These are phyloP conservation scores for Cataglyphis cursor DNA, from an alignment of 2,888 invertebrate species.

Conservation along the genomic window DNA sequence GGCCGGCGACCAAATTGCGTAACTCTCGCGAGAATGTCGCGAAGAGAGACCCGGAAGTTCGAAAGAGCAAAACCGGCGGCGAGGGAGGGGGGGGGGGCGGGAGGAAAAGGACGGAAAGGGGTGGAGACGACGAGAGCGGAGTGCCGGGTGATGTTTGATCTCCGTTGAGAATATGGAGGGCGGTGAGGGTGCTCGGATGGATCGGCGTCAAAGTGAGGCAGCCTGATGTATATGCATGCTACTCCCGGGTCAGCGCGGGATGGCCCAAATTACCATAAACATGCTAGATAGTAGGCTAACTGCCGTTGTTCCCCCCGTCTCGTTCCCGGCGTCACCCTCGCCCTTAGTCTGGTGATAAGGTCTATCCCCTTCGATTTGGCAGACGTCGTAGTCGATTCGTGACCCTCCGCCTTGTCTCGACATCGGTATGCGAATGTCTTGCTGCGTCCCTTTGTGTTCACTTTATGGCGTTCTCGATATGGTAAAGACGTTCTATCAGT, in stretches of 20 bases:
- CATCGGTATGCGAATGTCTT: conserved; percentile 23
- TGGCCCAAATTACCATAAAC: conserved; percentile 82
- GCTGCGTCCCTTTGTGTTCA: conserved; percentile 21
- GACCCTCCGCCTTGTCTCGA: conserved; percentile 19
- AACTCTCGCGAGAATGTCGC: conserved; percentile 62
- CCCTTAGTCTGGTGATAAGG: conserved; percentile 18
- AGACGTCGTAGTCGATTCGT: conserved; percentile 23
- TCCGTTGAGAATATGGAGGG: conserved; percentile 67
- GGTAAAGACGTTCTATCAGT: not conserved
- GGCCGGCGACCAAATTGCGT: conserved; percentile 74
- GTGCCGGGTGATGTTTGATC: conserved; percentile 69
- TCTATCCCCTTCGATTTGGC: conserved; percentile 50
- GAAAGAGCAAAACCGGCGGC: conserved; percentile 58
- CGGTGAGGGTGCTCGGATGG: conserved; percentile 68
- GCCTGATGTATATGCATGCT: conserved; percentile 83
- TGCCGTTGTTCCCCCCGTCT: conserved; percentile 73
- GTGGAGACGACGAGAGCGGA: not conserved
- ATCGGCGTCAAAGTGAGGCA: conserved; percentile 82
- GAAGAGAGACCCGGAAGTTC: conserved; percentile 57
- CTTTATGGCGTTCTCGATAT: conserved; percentile 37
- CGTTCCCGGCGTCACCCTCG: conserved; percentile 50
- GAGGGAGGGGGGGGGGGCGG: not conserved
- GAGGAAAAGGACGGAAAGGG: conserved; percentile 15
- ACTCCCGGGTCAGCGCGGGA: conserved; percentile 79
- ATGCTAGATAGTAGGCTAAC: conserved; percentile 81